Base-by-base conservation (phyloP, 2,113 vertebrate species). In the Piprites chloris region DNA sequence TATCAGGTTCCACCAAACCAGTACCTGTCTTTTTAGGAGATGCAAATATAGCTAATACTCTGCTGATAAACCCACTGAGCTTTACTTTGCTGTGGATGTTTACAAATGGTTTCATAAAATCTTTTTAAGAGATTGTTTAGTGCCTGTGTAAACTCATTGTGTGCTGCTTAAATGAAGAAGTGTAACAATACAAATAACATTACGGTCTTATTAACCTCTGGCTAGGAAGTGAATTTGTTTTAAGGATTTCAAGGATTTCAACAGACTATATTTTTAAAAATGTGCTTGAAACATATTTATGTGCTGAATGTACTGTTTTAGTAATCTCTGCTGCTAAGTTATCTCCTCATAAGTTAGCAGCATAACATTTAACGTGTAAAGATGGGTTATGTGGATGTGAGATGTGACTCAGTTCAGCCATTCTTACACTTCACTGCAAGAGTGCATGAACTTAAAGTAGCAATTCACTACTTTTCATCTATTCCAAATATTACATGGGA, bases 71-170 rank as follows among this genome's bases (percentile, higher is more conserved):
- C 52, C 81, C 74, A 83, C 59, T 39, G 22, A 93, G 81, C 79
- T 72, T 96, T 79, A 52, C 53, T 79, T 77, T 79, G 37, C 18
- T 89, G 80, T 67, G 58, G 23, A 71, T 96, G 65, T 81, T 94
- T 93, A 83, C 68, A 92, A 94, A 90, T n/a, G 28, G 49, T 81
- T 95, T 95, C 73, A 82, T 37, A 91, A 96, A 95, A 73, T 6
- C 13, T 61, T 96, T 96, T 78, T 66, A 95, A 96, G 69, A 71
- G 69, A 85, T 74, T 14, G 62, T 92, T 95, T 89, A 85, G 27
- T 63, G 19, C 20, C 24, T 90, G 22, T 94, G 77, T 89, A 94
- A 95, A 94, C 67, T 95, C 85, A 93, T n/a, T 46, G 77, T 61
- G 37, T 22, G 42, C 17, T 85, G 53, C 19, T 81, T 87, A 77